A percentile compares a stretch with the other conserved stretches of the same genome.
Conservation (phyloP, 2,797 vertebrate genomes). For the Rousettus madagascariensis region DNA sequence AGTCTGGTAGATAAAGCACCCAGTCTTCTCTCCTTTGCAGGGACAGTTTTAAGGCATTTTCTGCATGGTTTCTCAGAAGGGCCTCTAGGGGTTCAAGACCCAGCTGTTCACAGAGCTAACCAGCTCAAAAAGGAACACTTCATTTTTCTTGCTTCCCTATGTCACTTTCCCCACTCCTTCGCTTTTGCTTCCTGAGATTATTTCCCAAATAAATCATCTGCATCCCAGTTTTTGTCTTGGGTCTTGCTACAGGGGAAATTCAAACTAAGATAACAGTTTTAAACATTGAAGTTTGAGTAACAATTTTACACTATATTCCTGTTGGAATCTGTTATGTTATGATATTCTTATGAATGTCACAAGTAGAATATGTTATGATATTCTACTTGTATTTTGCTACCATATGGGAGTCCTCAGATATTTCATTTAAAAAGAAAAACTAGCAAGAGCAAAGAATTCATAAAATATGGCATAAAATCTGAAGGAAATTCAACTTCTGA, state of each 20-base stretch:
- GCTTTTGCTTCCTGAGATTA: background rate
- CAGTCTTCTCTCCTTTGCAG: background rate
- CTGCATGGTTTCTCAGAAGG: background rate
- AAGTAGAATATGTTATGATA: background rate
- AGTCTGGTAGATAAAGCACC: background rate
- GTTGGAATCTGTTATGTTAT: background rate
- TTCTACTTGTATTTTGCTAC: background rate
- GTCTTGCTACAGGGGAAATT: background rate
- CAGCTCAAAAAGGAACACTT: background rate
- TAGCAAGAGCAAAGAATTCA: slow-evolving; percentile 19
- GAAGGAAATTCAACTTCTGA: slow-evolving; percentile 16
- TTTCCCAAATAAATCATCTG: background rate
- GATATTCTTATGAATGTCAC: no score
- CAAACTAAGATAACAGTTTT: slow-evolving; percentile 26
- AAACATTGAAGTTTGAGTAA: background rate
- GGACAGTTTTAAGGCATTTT: background rate
- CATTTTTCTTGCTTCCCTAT: background rate
- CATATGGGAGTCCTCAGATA: background rate
- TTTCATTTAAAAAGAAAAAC: background rate
- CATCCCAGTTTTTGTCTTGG: background rate
- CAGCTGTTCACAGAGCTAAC: background rate
- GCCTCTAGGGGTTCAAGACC: background rate
- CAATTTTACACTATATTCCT: slow-evolving; percentile 23
- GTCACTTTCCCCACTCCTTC: background rate
- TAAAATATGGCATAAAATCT: background rate